phyloP scores from a whole-genome alignment of 1,140 invertebrate species.

The Brachionus plicatilis region DNA sequence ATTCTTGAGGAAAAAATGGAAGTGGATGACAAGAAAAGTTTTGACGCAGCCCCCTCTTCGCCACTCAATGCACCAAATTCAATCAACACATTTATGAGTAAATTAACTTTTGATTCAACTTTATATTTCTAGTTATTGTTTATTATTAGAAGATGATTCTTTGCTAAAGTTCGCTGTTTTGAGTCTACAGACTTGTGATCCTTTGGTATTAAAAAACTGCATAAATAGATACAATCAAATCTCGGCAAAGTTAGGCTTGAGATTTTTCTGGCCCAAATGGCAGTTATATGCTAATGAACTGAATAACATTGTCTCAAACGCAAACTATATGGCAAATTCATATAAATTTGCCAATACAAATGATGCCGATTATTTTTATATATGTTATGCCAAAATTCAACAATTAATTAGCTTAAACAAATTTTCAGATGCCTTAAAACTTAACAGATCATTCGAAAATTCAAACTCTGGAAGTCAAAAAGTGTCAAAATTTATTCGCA shows the following conservation, averaged over 20 bases:
- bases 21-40: not conserved
- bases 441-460: not conserved
- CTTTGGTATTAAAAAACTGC: not conserved
- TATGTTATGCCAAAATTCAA: constrained; percentile 4
- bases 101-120: not conserved
- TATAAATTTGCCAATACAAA: constrained; percentile 8
- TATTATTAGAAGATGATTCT: not conserved
- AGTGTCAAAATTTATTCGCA: not conserved
- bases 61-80: not conserved
- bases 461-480: not conserved
- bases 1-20: not conserved
- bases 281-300: not conserved
- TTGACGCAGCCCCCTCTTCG: not conserved
- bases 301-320: not conserved
- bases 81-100: not conserved
- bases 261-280: constrained; percentile 39
- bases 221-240: constrained; percentile 10
- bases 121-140: not conserved
- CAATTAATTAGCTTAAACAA: not conserved
- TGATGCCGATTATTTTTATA: constrained; percentile 27
- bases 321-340: constrained; percentile 2
- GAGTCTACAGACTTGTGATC: not conserved
- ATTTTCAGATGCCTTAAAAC: not conserved
- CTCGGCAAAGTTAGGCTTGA: not conserved
- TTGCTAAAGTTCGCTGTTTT: not conserved